These are phyloP conservation scores for Gulo gulo DNA, from an alignment of 2,113 vertebrate genomes.

Conservation along the genomic window DNA sequence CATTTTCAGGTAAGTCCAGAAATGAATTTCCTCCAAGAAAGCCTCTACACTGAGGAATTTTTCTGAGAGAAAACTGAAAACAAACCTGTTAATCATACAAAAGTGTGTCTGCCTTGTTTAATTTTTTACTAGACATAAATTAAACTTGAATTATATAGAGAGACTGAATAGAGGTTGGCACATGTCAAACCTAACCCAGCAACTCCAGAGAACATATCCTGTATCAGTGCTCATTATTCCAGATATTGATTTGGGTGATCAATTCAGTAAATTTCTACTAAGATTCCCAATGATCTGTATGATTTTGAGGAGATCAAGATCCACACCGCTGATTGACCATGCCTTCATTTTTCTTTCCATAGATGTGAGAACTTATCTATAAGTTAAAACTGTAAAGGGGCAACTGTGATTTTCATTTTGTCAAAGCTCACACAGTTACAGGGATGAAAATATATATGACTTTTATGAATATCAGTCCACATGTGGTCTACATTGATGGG, in stretches of 20 bases:
- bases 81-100: background rate
- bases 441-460: background rate
- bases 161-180: background rate
- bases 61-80: background rate
- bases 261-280: background rate
- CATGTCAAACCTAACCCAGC: background rate
- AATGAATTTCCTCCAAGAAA: background rate
- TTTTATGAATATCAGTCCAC: background rate
- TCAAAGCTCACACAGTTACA: background rate
- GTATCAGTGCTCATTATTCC: background rate
- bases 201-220: background rate
- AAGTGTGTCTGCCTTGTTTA: background rate
- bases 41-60: background rate
- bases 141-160: background rate
- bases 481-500: background rate
- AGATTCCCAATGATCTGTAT: background rate
- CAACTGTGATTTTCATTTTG: background rate
- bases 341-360: background rate
- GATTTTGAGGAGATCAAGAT: background rate
- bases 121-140: background rate
- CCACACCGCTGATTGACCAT: background rate
- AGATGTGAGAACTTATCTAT: background rate
- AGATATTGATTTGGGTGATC: background rate
- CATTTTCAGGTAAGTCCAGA: background rate
- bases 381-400: background rate